Base-by-base conservation (phyloP, 2,888 invertebrate species). In the Zelleria hepariella region DNA sequence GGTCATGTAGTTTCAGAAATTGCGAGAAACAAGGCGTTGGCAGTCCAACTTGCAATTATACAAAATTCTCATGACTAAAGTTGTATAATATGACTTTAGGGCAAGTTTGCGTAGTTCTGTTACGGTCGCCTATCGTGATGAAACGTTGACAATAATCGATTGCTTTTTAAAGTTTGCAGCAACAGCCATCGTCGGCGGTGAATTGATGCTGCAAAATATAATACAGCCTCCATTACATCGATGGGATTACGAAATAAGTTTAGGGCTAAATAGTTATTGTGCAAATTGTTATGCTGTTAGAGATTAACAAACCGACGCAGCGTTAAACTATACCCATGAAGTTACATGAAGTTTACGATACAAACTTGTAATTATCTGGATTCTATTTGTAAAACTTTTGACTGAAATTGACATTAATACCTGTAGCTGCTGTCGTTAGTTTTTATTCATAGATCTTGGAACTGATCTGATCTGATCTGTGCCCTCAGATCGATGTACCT, bases 191-290 rank as follows among this genome's bases (percentile, higher is more conserved):
- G 20, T 5, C 10, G 18, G 51, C 51, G 20, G 10, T 51, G 42
- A 8, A n/a, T 8, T 42, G n/a, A 42, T 8, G 42, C 8, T 42
- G 32, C 32, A 42, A 42, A 51, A 21, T 51, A 21, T 51, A 51
- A 51, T 51, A 21, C 51, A 18, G 23, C 23, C 51, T 51, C 51
- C 51, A 2, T 51, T 51, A 51, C 57, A 60, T 58, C 48, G 57
- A 58, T 51, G 62, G 25, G 32, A 55, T 60, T 51, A 60, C 54
- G 58, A 56, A 54, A n/a, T n/a, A n/a, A 42, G 32, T 42, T 42
- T 42, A 42, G 32, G 32, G 32, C 32, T 42, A 42, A 15, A 42
- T 15, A 42, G 15, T 42, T 42, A 42, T 42, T 42, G 15, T 42
- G 32, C 32, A 42, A 61, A 62, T 52, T 51, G 51, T 5, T 20